Evolutionary conservation across 2,797 vertebrate species (phyloP).

Genomic region (Acomys russatus): DNA sequence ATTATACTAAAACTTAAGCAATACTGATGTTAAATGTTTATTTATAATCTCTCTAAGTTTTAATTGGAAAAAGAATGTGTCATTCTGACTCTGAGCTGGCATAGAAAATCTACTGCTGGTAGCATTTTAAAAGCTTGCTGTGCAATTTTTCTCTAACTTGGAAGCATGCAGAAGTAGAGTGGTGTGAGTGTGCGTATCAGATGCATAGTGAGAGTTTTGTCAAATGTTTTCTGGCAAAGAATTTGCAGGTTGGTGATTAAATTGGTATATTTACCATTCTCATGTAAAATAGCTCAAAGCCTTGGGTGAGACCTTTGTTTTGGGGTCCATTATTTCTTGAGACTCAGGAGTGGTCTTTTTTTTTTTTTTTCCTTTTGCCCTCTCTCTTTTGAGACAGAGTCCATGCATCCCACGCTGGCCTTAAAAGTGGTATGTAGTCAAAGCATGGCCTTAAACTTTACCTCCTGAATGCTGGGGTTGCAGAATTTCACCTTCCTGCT

Average conservation of each 20-base stretch:
- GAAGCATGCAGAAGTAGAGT: background rate
- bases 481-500: background rate
- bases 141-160: background rate
- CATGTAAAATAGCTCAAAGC: slow-evolving; percentile 8
- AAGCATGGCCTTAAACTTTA: background rate
- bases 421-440: background rate
- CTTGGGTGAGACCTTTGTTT: slow-evolving; percentile 4
- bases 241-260: slow-evolving; percentile 17
- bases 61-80: background rate
- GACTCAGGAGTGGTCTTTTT: background rate
- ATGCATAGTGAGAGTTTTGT: background rate
- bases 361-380: too few relatives aligned
- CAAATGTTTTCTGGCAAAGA: slow-evolving; percentile 4
- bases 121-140: background rate
- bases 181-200: background rate
- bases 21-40: background rate
- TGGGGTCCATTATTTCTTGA: background rate
- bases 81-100: background rate
- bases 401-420: background rate
- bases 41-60: background rate
- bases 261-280: background rate
- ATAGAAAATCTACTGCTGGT: slow-evolving; percentile 1
- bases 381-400: background rate
- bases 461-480: background rate
- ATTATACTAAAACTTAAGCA: background rate